Conservation (phyloP, 2,113 vertebrate species). For the Antidorcas marsupialis region DNA sequence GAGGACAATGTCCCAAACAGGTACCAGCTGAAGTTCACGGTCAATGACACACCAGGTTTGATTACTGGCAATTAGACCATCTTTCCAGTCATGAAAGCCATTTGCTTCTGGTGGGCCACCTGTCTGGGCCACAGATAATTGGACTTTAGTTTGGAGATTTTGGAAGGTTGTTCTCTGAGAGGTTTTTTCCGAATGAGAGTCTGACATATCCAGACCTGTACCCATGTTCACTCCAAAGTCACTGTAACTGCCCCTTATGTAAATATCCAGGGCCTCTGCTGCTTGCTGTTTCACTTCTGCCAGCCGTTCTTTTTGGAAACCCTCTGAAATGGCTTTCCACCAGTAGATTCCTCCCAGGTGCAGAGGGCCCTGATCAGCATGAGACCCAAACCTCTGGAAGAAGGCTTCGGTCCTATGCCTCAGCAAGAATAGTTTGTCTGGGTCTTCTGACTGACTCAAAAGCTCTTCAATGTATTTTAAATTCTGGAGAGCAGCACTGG, state of each 20-base stretch:
- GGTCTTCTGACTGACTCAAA: neutral
- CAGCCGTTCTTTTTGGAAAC: neutral
- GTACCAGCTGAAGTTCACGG: conserved; percentile 64
- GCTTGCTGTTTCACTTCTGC: conserved; percentile 47
- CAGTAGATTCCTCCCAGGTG: conserved; percentile 81
- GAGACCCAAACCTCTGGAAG: conserved; percentile 78
- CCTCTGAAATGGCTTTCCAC: conserved; percentile 72
- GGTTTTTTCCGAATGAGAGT: neutral
- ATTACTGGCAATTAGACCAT: conserved; percentile 64
- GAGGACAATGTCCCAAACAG: conserved; percentile 67
- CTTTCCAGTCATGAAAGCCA: conserved; percentile 68
- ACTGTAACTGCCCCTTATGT: neutral
- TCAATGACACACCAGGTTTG: conserved; percentile 77
- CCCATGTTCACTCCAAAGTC: accelerated
- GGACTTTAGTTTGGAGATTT: neutral
- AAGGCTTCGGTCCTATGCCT: conserved; percentile 38
- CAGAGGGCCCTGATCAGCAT: conserved; percentile 73
- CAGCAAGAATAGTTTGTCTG: neutral
- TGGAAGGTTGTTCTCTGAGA: neutral
- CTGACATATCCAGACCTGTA: accelerated
- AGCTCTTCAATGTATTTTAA: conserved; percentile 67
- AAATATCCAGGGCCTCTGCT: neutral
- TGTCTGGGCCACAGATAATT: conserved; percentile 47
- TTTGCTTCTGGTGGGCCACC: conserved; percentile 69
- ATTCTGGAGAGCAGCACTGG: conserved; percentile 63